Conservation (phyloP, 2,113 vertebrate genomes). For the Hemibagrus wyckioides region DNA sequence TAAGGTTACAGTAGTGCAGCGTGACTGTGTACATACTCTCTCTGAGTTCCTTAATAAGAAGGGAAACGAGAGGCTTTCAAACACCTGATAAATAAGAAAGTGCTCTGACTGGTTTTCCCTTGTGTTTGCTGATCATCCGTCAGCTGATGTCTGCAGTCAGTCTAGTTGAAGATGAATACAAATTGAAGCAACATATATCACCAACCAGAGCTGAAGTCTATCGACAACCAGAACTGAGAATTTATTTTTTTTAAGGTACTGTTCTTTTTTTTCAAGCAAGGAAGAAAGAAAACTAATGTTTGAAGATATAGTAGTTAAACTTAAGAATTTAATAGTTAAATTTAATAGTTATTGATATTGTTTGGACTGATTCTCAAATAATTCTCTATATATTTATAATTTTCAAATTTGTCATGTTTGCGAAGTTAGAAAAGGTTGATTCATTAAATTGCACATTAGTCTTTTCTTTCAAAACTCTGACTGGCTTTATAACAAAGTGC, state of each 20-base stretch:
- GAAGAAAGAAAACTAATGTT: background rate
- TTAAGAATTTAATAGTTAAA: background rate
- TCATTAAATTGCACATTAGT: background rate
- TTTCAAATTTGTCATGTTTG: background rate
- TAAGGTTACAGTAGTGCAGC: background rate
- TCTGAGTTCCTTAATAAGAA: background rate
- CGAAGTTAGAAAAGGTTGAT: background rate
- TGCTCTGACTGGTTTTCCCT: slow-evolving; percentile 49
- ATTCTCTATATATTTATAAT: background rate
- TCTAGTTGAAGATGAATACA: slow-evolving; percentile 3
- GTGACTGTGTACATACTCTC: background rate
- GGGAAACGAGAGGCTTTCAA: background rate
- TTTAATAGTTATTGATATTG: background rate
- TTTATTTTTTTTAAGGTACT: background rate
- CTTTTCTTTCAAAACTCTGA: background rate
- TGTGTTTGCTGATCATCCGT: slow-evolving; percentile 39
- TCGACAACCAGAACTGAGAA: background rate
- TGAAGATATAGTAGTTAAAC: background rate
- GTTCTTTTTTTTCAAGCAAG: background rate
- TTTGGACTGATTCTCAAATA: background rate
- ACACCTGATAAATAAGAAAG: slow-evolving; percentile 34
- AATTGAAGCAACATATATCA: background rate
- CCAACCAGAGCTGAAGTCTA: background rate
- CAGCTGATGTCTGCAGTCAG: slow-evolving; percentile 38
- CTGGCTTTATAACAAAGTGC: background rate